Evolutionary conservation across 2,113 vertebrate species (phyloP).

Genomic region (Antigone vipio): DNA sequence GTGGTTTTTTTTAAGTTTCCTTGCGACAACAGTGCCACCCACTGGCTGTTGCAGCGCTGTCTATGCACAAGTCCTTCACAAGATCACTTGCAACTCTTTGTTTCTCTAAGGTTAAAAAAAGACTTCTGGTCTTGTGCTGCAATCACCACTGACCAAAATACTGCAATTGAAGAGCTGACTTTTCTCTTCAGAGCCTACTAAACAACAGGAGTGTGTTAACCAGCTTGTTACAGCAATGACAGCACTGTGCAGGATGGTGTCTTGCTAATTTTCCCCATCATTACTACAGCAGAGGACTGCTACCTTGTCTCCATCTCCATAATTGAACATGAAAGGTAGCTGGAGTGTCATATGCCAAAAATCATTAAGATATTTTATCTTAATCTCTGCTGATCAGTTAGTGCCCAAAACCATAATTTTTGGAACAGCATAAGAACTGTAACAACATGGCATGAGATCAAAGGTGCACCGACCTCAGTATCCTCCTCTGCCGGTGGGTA

Average conservation of each 20-base stretch:
- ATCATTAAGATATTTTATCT: neutral
- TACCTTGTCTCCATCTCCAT: neutral
- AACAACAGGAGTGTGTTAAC: neutral
- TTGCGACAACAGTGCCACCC: conserved; percentile 53
- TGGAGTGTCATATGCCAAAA: neutral
- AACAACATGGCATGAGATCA: neutral
- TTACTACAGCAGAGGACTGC: neutral
- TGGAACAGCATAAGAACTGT: no score
- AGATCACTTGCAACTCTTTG: neutral
- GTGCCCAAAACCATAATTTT: neutral
- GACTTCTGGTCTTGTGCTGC: neutral
- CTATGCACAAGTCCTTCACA: neutral
- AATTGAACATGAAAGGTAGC: neutral
- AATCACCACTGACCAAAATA: neutral
- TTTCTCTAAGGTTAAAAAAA: neutral
- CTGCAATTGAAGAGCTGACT: neutral
- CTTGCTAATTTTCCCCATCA: neutral
- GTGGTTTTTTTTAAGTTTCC: neutral
- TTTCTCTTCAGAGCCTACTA: neutral
- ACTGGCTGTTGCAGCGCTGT: neutral
- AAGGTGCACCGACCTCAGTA: neutral
- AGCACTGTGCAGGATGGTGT: neutral
- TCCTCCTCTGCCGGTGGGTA: neutral
- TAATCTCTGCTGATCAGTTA: neutral
- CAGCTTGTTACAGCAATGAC: neutral